Evolutionary conservation across 2,888 invertebrate species (phyloP), one percentile per base, ranked within the genome.

Genomic region (Ophion obscuratus): DNA sequence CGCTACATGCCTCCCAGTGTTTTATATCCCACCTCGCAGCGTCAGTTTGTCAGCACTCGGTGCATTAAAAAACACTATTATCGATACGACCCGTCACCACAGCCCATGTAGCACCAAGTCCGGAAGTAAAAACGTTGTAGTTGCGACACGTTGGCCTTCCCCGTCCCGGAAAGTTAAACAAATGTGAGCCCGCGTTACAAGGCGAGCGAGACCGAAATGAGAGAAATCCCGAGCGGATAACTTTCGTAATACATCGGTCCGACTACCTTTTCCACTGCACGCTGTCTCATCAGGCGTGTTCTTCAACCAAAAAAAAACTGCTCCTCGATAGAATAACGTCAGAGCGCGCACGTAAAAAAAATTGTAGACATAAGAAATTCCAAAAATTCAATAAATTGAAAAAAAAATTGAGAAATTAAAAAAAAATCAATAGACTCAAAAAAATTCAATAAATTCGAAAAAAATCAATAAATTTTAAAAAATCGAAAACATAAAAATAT

Each of bases 21-120:
- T 53, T 14, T 4, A 17, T 53, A 17, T 53, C 17, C 14, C 14
- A 53, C 53, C 53, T 53, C 53, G 4, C 17, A 53, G 53, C 53
- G 14, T 53, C 81, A 89, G 88, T 89, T 89, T 88, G 87, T 90
- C 88, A 85, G 87, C 88, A 87, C 84, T 59, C 66, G 87, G 20
- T 83, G 44, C 20, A 64, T 71, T 64, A 24, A 74, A 77, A 81
- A 76, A 73, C 77, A 14, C 11, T 9, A 61, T 40, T 40, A 40
- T 36, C 24, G 11, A 61, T 47, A 24, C 11, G 47, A 75, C 27
- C 14, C 47, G 47, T n/a, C 10, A 11, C 27, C 24, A 9, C 0
- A 47, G 47, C 7, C 9, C 14, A 17, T 44, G 44, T 7, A 75
- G n/a, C 75, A 11, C 24, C 6, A 61, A 64, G 20, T 66, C 66